phyloP scores from a whole-genome alignment of 2,888 invertebrate species.

The Athalia cordata region DNA sequence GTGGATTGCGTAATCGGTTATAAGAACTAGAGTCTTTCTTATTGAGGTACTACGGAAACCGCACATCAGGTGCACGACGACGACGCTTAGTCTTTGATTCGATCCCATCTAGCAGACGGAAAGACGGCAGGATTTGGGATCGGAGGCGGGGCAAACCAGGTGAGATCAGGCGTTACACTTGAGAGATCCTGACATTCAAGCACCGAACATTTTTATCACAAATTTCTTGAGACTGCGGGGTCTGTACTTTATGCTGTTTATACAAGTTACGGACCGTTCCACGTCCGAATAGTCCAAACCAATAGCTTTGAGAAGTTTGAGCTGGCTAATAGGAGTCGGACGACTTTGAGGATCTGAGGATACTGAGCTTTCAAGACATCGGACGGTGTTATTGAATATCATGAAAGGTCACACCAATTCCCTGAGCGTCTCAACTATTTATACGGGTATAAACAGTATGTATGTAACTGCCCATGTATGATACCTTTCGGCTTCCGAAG shows the following conservation, averaged over 20 bases:
- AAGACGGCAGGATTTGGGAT: background rate
- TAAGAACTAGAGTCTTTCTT: conserved; percentile 25
- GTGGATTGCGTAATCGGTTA: conserved; percentile 34
- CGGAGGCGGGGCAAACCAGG: background rate
- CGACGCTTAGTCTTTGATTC: conserved; percentile 23
- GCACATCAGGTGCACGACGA: conserved; percentile 34
- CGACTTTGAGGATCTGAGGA: background rate
- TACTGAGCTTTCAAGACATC: background rate
- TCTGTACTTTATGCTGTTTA: background rate
- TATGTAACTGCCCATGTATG: background rate
- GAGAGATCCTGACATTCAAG: background rate
- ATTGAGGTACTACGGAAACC: conserved; percentile 35
- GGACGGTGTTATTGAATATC: background rate
- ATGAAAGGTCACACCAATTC: conserved; percentile 8
- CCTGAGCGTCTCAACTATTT: background rate
- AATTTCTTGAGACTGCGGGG: background rate
- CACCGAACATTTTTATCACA: conserved; percentile 12
- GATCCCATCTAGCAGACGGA: conserved; percentile 5
- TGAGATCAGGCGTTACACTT: conserved; percentile 19
- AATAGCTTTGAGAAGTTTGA: background rate
- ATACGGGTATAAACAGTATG: background rate
- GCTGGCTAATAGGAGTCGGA: background rate
- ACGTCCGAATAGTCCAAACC: background rate
- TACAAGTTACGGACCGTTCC: background rate
- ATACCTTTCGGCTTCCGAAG: background rate